Conservation (phyloP, 2,113 vertebrate species). For the Dendropsophus ebraccatus region DNA sequence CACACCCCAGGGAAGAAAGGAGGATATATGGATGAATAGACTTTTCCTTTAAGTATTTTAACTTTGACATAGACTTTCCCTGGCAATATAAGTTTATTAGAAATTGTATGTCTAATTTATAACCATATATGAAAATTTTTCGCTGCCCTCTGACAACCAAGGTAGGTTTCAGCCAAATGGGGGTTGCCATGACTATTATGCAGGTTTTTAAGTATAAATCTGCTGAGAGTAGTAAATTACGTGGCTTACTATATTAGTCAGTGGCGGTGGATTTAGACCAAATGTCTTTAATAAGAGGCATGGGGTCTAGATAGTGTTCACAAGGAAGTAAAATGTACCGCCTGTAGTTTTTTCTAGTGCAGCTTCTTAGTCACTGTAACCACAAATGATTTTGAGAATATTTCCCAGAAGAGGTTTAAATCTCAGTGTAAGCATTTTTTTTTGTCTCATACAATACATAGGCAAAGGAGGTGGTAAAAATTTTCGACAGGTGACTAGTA, state of each 20-base stretch:
- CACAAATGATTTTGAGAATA: slow-evolving; percentile 47
- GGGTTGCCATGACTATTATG: not conserved
- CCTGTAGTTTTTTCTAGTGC: slow-evolving; percentile 21
- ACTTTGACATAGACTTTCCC: no score
- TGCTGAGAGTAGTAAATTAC: not conserved
- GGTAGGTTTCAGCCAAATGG: no score
- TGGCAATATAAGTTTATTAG: no score
- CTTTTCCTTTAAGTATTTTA: no score
- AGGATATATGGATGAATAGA: no score
- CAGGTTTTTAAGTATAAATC: not conserved
- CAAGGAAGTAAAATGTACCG: slow-evolving; percentile 16
- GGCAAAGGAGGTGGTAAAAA: not conserved
- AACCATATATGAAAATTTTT: no score
- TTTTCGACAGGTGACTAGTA: not conserved
- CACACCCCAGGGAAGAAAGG: no score
- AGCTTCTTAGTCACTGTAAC: slow-evolving; percentile 47
- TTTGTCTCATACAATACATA: not conserved
- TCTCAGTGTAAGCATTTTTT: slow-evolving; percentile 31
- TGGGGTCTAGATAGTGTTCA: not conserved
- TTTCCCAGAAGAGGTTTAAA: slow-evolving; percentile 51
- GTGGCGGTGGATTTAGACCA: not conserved
- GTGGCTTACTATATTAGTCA: slow-evolving; percentile 22
- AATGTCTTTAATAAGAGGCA: not conserved
- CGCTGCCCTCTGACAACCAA: not conserved
- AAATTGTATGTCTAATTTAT: no score